Conservation (phyloP, 2,797 vertebrate genomes). For the Buceros bicornis region DNA sequence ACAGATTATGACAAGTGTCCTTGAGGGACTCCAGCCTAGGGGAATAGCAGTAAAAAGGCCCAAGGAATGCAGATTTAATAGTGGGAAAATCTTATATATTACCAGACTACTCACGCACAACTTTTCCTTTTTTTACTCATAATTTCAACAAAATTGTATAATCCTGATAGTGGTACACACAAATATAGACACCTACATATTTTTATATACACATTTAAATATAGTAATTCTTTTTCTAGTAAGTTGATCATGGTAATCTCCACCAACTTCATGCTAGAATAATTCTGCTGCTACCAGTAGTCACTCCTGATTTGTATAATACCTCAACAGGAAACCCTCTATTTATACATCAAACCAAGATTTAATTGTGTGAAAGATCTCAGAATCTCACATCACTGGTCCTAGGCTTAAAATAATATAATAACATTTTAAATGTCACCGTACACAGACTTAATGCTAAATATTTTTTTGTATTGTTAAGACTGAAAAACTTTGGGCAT, state of each 20-base stretch:
- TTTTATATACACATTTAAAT: background rate
- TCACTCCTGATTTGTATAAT: background rate
- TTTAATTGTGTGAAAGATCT: background rate
- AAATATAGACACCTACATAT: background rate
- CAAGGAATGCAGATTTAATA: conserved; percentile 60
- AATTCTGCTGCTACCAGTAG: background rate
- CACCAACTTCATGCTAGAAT: background rate
- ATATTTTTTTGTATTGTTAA: background rate
- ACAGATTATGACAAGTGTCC: conserved; percentile 64
- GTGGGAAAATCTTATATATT: conserved; percentile 49
- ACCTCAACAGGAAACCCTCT: background rate
- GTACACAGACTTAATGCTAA: background rate
- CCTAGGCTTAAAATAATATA: background rate
- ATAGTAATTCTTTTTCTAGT: background rate
- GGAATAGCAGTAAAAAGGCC: background rate
- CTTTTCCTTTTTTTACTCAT: conserved; percentile 5
- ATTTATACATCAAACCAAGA: background rate
- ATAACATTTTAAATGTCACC: background rate
- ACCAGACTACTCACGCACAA: conserved; percentile 15
- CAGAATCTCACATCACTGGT: background rate
- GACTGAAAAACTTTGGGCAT: background rate
- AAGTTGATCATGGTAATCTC: background rate
- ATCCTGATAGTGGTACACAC: background rate
- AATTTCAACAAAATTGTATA: background rate
- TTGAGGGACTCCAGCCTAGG: conserved; percentile 21